A percentile compares a stretch with the other conserved stretches of the same genome.
Evolutionary conservation across 2,888 invertebrate species (phyloP).

Genomic region (Acanthosepion pharaonis): DNA sequence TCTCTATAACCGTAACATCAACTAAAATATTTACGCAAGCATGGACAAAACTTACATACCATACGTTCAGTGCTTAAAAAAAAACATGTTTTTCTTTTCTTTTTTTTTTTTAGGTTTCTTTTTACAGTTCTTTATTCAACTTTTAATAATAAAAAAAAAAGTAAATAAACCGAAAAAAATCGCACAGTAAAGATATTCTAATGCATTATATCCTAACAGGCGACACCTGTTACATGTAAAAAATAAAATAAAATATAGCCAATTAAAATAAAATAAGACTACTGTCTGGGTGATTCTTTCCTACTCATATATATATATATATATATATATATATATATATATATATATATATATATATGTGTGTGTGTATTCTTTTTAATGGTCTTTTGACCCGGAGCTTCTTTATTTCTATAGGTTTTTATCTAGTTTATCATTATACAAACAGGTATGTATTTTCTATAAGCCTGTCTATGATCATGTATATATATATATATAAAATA

Average conservation of each 20-base stretch:
- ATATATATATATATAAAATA: no score
- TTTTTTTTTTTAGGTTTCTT: no score
- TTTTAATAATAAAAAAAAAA: neutral
- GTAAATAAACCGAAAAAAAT: neutral
- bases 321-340: no score
- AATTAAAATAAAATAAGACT: neutral
- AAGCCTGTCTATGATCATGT: no score
- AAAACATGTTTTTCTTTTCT: no score
- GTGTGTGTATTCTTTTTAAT: neutral
- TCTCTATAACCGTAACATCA: no score
- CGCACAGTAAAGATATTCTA: neutral
- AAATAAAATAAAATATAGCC: neutral
- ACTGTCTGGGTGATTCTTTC: neutral
- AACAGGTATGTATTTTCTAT: neutral
- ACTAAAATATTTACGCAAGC: no score
- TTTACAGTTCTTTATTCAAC: no score
- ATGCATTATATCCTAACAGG: neutral
- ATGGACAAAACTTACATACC: no score
- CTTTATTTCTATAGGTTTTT: neutral
- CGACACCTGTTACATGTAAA: neutral
- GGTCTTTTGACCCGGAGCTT: neutral
- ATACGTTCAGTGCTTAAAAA: no score
- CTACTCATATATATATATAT: neutral
- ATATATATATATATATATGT: no score
- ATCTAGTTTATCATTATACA: neutral